A percentile compares a stretch with the other conserved stretches of the same genome.
Conservation (phyloP, 2,113 vertebrate genomes). For the Cavia aperea region DNA sequence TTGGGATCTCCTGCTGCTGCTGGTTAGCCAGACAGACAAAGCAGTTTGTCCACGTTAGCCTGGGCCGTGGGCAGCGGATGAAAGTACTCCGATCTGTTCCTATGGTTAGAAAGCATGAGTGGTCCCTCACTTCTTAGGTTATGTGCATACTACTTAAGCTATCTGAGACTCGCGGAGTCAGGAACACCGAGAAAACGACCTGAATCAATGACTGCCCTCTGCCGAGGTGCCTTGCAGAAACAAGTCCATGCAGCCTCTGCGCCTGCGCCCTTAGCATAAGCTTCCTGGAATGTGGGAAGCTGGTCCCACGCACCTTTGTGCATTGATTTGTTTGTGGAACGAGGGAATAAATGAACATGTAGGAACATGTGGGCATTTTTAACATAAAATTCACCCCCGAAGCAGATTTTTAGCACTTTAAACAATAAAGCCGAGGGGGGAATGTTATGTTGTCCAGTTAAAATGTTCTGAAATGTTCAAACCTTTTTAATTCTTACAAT, state of each 20-base stretch:
- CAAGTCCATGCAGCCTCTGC: background rate
- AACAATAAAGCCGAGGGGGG: background rate
- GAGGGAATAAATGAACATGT: background rate
- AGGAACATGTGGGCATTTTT: background rate
- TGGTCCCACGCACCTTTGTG: background rate
- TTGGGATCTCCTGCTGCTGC: accelerated
- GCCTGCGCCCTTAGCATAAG: background rate
- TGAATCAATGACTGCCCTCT: background rate
- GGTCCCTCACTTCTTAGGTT: background rate
- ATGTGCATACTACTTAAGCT: background rate
- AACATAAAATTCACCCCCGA: background rate
- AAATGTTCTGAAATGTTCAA: background rate
- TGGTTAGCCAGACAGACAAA: background rate
- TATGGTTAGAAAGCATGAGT: background rate
- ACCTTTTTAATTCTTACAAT: background rate
- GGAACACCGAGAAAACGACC: background rate
- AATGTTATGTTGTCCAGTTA: background rate
- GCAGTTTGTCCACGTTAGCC: background rate
- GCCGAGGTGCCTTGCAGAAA: background rate
- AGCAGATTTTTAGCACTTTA: background rate
- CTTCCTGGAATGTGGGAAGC: background rate
- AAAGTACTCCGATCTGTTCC: background rate
- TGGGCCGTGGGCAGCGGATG: background rate
- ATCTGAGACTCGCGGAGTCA: background rate
- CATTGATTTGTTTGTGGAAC: background rate